phyloP scores from a whole-genome alignment of 2,888 invertebrate species.

The Lochmaea capreae region DNA sequence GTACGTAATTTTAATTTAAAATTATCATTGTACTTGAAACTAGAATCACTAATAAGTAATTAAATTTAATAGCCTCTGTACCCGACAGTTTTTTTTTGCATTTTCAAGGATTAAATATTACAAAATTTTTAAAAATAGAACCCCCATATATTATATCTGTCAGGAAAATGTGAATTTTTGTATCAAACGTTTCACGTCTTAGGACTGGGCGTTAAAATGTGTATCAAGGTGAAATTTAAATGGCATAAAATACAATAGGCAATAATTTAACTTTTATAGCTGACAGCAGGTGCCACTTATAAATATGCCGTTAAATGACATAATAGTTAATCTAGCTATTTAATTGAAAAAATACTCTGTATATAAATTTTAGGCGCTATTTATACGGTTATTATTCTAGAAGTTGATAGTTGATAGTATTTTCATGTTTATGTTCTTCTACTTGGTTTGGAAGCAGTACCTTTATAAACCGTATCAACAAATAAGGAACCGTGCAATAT shows the following conservation, averaged over 20 bases:
- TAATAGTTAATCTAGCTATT: too few relatives aligned
- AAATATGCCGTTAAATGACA: too few relatives aligned
- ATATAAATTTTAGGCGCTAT: too few relatives aligned
- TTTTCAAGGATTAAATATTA: neutral
- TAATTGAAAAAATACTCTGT: too few relatives aligned
- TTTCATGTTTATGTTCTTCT: too few relatives aligned
- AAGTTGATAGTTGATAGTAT: too few relatives aligned
- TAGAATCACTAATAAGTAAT: conserved; percentile 8
- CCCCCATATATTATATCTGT: neutral
- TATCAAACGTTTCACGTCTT: neutral
- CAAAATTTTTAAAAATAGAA: conserved; percentile 1
- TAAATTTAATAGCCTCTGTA: neutral
- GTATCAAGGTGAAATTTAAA: neutral
- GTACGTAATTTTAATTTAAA: neutral
- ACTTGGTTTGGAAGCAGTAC: too few relatives aligned
- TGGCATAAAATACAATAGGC: neutral
- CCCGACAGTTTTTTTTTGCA: neutral
- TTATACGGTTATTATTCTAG: too few relatives aligned
- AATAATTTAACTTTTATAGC: neutral
- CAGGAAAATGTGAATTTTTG: neutral
- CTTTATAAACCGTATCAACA: too few relatives aligned
- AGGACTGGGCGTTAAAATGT: neutral
- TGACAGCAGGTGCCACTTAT: neutral
- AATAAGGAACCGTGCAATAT: too few relatives aligned
- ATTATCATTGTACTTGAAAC: neutral